Percentiles rank a stretch among this genome's conserved stretches.
These are phyloP conservation scores for Sinohyriopsis cumingii DNA, from an alignment of 2,888 invertebrate genomes.

Conservation along the genomic window DNA sequence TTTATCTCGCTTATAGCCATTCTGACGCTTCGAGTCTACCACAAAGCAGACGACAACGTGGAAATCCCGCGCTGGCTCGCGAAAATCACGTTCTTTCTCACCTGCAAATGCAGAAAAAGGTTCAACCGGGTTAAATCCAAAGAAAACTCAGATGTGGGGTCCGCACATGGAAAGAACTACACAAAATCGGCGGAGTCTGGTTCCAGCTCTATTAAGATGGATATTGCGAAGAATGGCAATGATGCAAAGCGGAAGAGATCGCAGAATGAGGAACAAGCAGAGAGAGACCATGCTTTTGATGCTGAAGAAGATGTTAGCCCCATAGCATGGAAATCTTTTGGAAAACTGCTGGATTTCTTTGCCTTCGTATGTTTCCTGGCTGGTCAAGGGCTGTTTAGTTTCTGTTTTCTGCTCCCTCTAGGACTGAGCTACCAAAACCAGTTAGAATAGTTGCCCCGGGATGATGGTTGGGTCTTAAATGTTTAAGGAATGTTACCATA, in stretches of 20 bases:
- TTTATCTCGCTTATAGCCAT: constrained; percentile 15
- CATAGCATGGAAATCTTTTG: constrained; percentile 7
- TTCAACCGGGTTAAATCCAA: too few relatives aligned
- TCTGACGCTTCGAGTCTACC: constrained; percentile 16
- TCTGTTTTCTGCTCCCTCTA: constrained; percentile 10
- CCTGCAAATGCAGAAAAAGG: neutral
- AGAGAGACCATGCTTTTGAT: neutral
- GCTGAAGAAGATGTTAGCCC: neutral
- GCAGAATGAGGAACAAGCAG: too few relatives aligned
- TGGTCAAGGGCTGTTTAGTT: constrained; percentile 7
- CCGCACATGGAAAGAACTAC: too few relatives aligned
- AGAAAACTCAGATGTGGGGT: too few relatives aligned
- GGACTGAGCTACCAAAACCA: constrained; percentile 1
- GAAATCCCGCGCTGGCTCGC: constrained; percentile 18
- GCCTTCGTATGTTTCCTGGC: constrained; percentile 9
- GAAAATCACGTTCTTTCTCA: constrained; percentile 8
- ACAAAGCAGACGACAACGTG: constrained; percentile 14
- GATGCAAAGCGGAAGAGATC: too few relatives aligned
- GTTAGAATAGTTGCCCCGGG: too few relatives aligned
- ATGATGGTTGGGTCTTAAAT: too few relatives aligned
- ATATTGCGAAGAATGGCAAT: too few relatives aligned
- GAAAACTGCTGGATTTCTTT: constrained; percentile 9
- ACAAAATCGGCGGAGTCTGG: too few relatives aligned
- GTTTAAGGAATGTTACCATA: too few relatives aligned
- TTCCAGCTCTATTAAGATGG: too few relatives aligned